Evolutionary conservation across 2,888 invertebrate genomes (phyloP).

Genomic region (Drymonia ruficornis): DNA sequence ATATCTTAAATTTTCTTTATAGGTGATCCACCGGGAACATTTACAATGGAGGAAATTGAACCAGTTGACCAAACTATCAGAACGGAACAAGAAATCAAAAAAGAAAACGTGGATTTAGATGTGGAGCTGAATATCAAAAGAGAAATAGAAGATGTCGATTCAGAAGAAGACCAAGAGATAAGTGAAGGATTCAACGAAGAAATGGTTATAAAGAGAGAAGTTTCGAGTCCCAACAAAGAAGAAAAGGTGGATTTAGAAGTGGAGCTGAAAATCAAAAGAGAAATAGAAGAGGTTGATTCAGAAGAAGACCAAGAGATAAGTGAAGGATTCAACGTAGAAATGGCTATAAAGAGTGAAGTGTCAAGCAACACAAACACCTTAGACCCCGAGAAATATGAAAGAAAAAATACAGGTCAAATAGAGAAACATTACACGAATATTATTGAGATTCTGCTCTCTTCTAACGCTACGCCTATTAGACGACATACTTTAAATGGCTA

Average conservation of each 20-base stretch:
- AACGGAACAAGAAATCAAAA: not conserved
- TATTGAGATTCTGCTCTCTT: conserved; percentile 13
- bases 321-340: too few relatives aligned
- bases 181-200: too few relatives aligned
- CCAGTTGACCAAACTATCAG: not conserved
- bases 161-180: too few relatives aligned
- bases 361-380: too few relatives aligned
- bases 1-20: conserved; percentile 7
- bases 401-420: not conserved
- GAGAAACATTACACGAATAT: conserved; percentile 15
- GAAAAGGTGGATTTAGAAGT: not conserved
- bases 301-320: too few relatives aligned
- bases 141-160: not conserved
- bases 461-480: conserved; percentile 19
- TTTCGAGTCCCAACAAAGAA: not conserved
- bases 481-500: conserved; percentile 6
- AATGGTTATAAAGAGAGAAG: too few relatives aligned
- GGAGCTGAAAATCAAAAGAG: not conserved
- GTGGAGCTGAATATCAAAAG: not conserved
- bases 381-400: too few relatives aligned
- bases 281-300: not conserved
- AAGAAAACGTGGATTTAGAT: not conserved
- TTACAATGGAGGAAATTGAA: too few relatives aligned
- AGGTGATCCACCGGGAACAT: conserved; percentile 5
- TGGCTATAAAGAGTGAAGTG: too few relatives aligned